These are phyloP conservation scores for Protonemura montana DNA, from an alignment of 2,888 invertebrate genomes.

Conservation along the genomic window DNA sequence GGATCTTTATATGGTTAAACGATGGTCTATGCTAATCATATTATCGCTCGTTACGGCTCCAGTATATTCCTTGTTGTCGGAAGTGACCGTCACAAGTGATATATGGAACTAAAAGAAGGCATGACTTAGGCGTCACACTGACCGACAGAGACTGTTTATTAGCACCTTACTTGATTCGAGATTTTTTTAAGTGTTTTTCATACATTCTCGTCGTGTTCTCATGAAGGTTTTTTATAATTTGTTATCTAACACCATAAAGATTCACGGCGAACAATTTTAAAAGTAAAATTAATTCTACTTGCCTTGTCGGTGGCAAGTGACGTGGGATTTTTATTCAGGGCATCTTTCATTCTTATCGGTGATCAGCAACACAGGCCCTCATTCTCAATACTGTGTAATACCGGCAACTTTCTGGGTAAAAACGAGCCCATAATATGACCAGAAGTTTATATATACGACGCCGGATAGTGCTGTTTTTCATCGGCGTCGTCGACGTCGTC, in stretches of 20 bases:
- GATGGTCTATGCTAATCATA: background rate
- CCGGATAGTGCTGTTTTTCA: background rate
- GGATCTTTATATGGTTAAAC: background rate
- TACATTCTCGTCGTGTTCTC: too few relatives aligned
- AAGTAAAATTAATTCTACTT: too few relatives aligned
- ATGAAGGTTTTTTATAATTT: too few relatives aligned
- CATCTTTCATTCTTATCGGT: background rate
- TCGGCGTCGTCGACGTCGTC: background rate
- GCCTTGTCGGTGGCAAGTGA: too few relatives aligned
- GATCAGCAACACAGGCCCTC: background rate
- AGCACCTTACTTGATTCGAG: too few relatives aligned
- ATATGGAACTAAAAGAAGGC: background rate
- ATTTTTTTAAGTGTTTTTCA: too few relatives aligned
- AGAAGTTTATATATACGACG: background rate
- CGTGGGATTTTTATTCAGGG: background rate
- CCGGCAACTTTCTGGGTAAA: background rate
- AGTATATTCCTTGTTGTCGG: background rate
- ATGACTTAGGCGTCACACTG: too few relatives aligned
- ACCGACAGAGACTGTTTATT: too few relatives aligned
- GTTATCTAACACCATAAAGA: too few relatives aligned
- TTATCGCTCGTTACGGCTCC: background rate
- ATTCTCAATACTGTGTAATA: background rate
- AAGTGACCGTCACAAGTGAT: background rate
- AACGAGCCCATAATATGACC: background rate
- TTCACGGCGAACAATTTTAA: too few relatives aligned